phyloP scores from a whole-genome alignment of 2,113 vertebrate genomes.

The Myiozetetes cayanensis region DNA sequence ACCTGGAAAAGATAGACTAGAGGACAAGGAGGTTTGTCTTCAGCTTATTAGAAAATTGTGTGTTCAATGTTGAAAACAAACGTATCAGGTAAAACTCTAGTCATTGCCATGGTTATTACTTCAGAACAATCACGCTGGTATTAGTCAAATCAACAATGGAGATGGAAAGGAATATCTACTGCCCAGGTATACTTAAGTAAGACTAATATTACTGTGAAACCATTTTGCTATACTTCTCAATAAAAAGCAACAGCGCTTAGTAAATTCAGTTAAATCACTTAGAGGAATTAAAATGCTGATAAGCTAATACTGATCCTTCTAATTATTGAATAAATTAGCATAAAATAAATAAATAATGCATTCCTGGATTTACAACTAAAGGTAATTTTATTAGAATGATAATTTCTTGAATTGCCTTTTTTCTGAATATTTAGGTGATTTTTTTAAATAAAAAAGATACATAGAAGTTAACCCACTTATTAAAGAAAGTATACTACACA shows the following conservation, averaged over 20 bases:
- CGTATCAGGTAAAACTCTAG: neutral
- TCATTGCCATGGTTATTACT: neutral
- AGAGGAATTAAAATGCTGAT: constrained; percentile 38
- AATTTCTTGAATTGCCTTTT: neutral
- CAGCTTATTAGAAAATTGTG: neutral
- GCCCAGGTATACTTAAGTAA: neutral
- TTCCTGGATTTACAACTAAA: neutral
- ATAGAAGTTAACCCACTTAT: constrained; percentile 9
- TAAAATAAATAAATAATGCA: neutral
- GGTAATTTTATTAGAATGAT: constrained; percentile 33
- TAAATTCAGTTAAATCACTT: constrained; percentile 54
- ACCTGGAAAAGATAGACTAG: neutral
- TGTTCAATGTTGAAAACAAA: neutral
- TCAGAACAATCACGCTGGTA: neutral
- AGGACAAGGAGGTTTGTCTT: neutral
- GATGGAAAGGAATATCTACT: neutral
- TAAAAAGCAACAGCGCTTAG: constrained; percentile 28
- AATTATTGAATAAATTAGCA: constrained; percentile 40
- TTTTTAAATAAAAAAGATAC: neutral
- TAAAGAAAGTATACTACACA: neutral
- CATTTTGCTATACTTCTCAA: constrained; percentile 3
- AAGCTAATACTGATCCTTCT: constrained; percentile 33
- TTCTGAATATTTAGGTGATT: neutral
- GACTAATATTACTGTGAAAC: neutral
- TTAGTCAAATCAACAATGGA: neutral